These are phyloP conservation scores for Erinaceus europaeus DNA, from an alignment of 2,113 vertebrate species.

Conservation along the genomic window DNA sequence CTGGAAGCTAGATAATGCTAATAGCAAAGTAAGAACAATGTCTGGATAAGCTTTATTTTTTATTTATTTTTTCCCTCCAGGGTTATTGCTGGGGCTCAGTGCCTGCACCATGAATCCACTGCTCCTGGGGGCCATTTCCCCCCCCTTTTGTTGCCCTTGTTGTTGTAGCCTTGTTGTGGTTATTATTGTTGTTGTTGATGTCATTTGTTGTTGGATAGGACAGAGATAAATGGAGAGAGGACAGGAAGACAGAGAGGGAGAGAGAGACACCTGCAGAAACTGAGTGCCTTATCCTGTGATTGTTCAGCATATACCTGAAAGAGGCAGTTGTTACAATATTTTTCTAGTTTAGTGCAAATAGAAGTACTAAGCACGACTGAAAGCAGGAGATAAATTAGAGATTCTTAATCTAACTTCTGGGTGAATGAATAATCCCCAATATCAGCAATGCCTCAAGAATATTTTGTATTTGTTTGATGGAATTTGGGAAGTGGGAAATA, in stretches of 20 bases:
- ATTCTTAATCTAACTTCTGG: slow-evolving; percentile 3
- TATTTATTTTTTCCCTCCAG: no score
- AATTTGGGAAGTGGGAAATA: slow-evolving; percentile 42
- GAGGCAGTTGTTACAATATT: background rate
- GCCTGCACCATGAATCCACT: no score
- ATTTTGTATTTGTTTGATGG: slow-evolving; percentile 29
- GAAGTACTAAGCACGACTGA: background rate
- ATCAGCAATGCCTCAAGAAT: slow-evolving; percentile 15
- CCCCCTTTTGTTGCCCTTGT: no score
- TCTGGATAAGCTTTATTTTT: no score
- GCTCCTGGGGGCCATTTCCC: no score
- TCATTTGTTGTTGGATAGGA: no score
- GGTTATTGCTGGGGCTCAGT: no score
- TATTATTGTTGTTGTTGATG: no score
- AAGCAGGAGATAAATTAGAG: slow-evolving; percentile 4
- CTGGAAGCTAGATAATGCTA: no score
- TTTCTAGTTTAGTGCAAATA: slow-evolving; percentile 30
- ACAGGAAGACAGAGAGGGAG: background rate
- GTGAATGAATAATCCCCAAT: slow-evolving; percentile 12
- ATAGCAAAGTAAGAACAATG: no score
- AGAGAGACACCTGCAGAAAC: background rate
- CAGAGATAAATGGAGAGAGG: no score
- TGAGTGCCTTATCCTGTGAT: background rate
- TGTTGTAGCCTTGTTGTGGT: no score
- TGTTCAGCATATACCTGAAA: background rate